Evolutionary conservation across 2,113 vertebrate species (phyloP).

Genomic region (Phyllopteryx taeniolatus): DNA sequence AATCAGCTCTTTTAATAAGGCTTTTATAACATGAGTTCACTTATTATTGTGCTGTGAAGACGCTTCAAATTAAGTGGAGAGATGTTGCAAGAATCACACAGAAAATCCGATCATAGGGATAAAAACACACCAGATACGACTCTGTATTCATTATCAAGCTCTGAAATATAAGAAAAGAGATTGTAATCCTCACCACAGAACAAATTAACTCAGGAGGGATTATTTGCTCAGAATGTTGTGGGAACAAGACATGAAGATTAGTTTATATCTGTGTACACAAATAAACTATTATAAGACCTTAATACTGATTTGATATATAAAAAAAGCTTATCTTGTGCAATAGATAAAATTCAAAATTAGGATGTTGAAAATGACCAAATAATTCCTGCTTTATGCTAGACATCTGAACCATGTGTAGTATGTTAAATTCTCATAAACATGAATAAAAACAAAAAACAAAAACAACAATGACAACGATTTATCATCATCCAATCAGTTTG

Average conservation of each 20-base stretch:
- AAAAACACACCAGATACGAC: background rate
- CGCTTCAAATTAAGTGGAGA: background rate
- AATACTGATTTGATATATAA: background rate
- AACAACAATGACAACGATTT: background rate
- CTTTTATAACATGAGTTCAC: slow-evolving; percentile 13
- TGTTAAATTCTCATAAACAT: background rate
- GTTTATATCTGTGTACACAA: background rate
- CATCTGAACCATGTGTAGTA: background rate
- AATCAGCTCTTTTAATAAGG: slow-evolving; percentile 8
- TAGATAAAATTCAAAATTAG: background rate
- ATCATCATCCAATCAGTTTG: background rate
- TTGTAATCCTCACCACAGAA: background rate
- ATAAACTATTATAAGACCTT: background rate
- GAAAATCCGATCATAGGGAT: background rate
- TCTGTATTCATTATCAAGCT: background rate
- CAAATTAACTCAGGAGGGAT: background rate
- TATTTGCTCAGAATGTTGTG: background rate
- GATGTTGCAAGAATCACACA: background rate
- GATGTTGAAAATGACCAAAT: background rate
- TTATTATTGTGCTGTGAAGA: background rate
- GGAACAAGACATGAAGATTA: background rate
- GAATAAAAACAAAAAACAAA: background rate
- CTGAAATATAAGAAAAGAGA: background rate
- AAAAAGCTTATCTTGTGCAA: background rate
- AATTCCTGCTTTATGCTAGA: background rate